Base-by-base conservation (phyloP, 2,797 vertebrate genomes). In the Delichon dasypus region DNA sequence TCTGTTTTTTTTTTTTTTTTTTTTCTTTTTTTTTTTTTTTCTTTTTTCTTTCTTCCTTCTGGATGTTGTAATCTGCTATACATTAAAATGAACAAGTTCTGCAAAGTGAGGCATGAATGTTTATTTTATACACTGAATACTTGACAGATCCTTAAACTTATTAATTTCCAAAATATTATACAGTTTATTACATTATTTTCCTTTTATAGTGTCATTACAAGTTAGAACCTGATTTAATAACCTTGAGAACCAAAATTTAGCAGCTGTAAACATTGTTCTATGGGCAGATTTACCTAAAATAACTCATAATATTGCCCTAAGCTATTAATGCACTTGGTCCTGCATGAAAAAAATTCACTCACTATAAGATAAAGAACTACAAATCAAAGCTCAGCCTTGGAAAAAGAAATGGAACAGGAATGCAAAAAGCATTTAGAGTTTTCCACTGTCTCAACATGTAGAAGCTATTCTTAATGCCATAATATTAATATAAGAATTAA, bases 241-340 rank as follows among this genome's bases (percentile, higher is more conserved):
- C 84, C 61, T 88, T 85, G 76, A 81, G 79, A 87, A 76, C 5
- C 16, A 94, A 71, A 71, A 80, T 80, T 90, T 78, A 84, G 62
- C 16, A 85, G 62, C 22, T 64, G 19, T 78, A 88, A 89, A 85
- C 79, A 71, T 42, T 64, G 55, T 45, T 89, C 76, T 61, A 51
- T 68, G 74, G 72, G 38, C 62, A 91, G 40, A 90, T 92, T 95
- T 94, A 87, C 57, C 80, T 94, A 95, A 83, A 85, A 90, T 88
- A 89, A 71, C 30, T 80, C 64, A 55, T 34, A 91, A 85, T 78
- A 77, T 20, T 84, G 50, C 85, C 60, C 54, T 67, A 68, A 93
- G 71, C 61, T 85, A 89, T 88, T 88, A 93, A 91, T 80, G 75
- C 75, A 80, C 79, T 96, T 92, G 67, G 76, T 95, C 73, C 70